A percentile compares a stretch with the other conserved stretches of the same genome.
phyloP scores from a whole-genome alignment of 2,888 invertebrate species.

The Pyrrhia umbra region DNA sequence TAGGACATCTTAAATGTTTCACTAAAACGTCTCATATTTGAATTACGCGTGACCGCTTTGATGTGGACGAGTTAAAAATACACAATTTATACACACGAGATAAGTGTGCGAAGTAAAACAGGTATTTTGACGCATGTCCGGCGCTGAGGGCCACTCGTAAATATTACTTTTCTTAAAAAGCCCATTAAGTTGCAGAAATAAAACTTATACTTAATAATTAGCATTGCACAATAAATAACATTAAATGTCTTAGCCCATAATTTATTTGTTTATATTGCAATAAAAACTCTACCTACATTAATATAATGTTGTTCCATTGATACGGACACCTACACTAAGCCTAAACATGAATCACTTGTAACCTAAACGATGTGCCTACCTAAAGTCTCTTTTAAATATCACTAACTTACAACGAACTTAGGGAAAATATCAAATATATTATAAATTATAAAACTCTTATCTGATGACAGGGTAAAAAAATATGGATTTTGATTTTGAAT shows the following conservation, averaged over 20 bases:
- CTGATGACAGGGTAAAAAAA: constrained; percentile 49
- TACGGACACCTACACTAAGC: constrained; percentile 63
- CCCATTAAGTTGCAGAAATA: constrained; percentile 18
- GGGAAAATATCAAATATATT: constrained; percentile 44
- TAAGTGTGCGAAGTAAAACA: constrained; percentile 39
- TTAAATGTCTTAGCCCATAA: constrained; percentile 44
- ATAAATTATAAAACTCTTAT: constrained; percentile 57
- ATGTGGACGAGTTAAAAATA: constrained; percentile 48
- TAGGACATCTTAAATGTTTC: constrained; percentile 67
- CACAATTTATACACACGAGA: constrained; percentile 25
- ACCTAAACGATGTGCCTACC: constrained; percentile 49
- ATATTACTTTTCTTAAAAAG: constrained; percentile 20
- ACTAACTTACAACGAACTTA: constrained; percentile 38
- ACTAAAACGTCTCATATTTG: constrained; percentile 63
- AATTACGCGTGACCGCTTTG: constrained; percentile 52
- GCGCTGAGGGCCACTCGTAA: constrained; percentile 14
- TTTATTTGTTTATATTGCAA: constrained; percentile 59
- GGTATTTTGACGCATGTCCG: constrained; percentile 39
- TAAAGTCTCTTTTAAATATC: constrained; percentile 37
- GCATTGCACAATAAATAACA: constrained; percentile 44
- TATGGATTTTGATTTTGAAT: constrained; percentile 36
- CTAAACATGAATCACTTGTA: constrained; percentile 65
- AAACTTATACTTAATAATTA: constrained; percentile 48
- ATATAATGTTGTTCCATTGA: constrained; percentile 53
- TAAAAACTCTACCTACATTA: constrained; percentile 62